These are phyloP conservation scores for Eidolon dupreanum DNA, from an alignment of 2,797 vertebrate species.

Conservation along the genomic window DNA sequence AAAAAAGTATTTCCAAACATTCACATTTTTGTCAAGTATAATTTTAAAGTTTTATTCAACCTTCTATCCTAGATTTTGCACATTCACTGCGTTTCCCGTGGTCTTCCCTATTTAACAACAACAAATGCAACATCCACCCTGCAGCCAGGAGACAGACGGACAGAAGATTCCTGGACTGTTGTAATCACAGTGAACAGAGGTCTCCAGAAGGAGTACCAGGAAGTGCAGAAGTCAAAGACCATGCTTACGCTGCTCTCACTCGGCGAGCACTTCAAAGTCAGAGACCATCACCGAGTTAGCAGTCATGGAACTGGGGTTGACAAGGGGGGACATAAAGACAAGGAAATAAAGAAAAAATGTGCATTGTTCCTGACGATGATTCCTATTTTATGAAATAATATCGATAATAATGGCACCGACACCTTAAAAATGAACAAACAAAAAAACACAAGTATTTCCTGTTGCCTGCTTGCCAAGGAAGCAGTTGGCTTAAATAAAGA, in stretches of 20 bases:
- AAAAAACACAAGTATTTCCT: neutral
- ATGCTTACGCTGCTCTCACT: neutral
- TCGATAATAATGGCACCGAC: neutral
- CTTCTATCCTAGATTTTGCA: neutral
- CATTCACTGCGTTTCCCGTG: neutral
- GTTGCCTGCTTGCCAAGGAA: neutral
- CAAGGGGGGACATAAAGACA: fast-evolving
- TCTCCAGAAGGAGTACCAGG: neutral
- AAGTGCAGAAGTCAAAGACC: neutral
- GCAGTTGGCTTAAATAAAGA: neutral
- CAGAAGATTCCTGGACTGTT: fast-evolving
- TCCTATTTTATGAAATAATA: neutral
- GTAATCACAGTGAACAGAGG: neutral
- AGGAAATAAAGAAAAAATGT: neutral
- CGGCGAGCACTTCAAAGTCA: neutral
- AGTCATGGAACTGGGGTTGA: neutral
- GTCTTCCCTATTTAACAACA: neutral
- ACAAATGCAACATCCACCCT: neutral
- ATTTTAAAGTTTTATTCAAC: slow-evolving; percentile 1
- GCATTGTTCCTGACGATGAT: neutral
- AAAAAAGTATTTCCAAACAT: neutral
- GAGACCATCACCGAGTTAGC: neutral
- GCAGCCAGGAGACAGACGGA: neutral
- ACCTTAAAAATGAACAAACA: neutral
- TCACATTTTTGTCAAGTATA: neutral